Evolutionary conservation across 2,797 vertebrate genomes (phyloP), one percentile per base, ranked within the genome.

Genomic region (Delichon dasypus): DNA sequence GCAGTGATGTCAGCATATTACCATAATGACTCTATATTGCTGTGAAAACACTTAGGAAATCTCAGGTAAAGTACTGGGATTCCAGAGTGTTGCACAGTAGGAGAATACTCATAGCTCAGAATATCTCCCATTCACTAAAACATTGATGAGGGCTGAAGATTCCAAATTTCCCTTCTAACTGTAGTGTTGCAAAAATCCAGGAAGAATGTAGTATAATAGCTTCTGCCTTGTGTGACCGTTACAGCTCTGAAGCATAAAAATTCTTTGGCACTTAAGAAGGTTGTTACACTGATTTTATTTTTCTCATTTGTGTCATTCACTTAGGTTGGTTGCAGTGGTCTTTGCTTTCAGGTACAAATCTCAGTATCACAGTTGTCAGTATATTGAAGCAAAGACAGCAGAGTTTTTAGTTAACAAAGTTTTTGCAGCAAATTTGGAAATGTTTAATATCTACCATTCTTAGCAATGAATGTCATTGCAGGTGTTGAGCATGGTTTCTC

Each of bases 211-310:
- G 5, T 42, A 3, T n/a, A 29, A 9, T 34, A n/a, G 20, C 7
- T 54, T 76, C 18, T 89, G 45, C 21, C 45, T 88, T 54, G 10
- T 82, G 67, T 85, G 57, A 45, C 18, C 6, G 8, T 55, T 81
- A 29, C 21, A 53, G 47, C n/a, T 65, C 32, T 88, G 54, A 86
- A 80, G 45, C 54, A 12, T 81, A 71, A 79, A 95, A 94, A 87
- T 93, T 93, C 85, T 93, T 95, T 94, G 93, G 88, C 93, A 88
- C n/a, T 13, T 82, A 40, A 93, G 62, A 75, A 93, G 32, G 30
- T 82, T 82, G 34, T 91, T 88, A 7, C 27, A 32, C 15, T 50
- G 51, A 5, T 55, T 64, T 42, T 85, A n/a, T 73, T 92, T 83
- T 57, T 42, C 58, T 67, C 20, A 21, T 57, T 34, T 73, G 14